Conservation (phyloP, 2,113 vertebrate species). For the Eurypyga helias region DNA sequence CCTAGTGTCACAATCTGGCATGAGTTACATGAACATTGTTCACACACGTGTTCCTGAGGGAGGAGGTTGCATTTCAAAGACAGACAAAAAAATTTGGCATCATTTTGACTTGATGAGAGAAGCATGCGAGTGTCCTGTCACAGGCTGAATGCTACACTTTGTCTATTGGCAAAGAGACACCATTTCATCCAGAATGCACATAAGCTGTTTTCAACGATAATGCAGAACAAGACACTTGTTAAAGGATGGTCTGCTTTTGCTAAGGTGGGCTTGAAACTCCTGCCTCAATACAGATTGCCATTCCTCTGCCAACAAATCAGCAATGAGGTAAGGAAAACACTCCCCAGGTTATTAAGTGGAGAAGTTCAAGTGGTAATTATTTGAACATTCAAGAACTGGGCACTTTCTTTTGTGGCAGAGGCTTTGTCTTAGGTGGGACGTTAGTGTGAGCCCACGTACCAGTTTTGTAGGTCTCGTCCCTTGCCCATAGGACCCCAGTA, state of each 20-base stretch:
- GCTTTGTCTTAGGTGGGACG: background rate
- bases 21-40: background rate
- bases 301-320: background rate
- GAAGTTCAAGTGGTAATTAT: background rate
- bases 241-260: background rate
- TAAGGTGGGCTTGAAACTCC: background rate
- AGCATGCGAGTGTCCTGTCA: background rate
- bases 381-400: background rate
- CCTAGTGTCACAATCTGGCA: background rate
- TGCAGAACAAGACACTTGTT: background rate
- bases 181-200: background rate
- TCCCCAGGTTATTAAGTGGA: background rate
- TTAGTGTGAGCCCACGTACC: background rate
- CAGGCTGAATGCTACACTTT: background rate
- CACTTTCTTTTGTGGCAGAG: background rate
- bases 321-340: background rate
- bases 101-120: background rate
- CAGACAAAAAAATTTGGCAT: conserved; percentile 14
- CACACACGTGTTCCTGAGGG: background rate
- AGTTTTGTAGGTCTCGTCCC: background rate
- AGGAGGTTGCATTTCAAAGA: background rate
- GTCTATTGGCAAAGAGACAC: background rate
- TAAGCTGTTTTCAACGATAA: background rate
- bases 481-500: background rate
- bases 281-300: background rate